Evolutionary conservation across 1,140 invertebrate species (phyloP).

Genomic region (Aplysia californica): DNA sequence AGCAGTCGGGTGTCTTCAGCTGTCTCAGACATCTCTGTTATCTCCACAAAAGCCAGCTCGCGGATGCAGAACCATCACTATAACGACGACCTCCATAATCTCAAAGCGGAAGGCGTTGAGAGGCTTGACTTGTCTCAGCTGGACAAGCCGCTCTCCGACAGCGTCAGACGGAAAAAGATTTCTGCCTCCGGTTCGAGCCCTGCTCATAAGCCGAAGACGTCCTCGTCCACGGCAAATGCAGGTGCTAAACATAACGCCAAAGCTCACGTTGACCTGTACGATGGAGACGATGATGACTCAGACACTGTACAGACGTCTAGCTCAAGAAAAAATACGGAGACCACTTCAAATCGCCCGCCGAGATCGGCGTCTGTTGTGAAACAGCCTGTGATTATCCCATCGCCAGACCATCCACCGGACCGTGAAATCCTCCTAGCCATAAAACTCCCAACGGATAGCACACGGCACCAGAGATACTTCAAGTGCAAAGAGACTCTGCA

Average conservation of each 20-base stretch:
- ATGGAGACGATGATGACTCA: constrained; percentile 29
- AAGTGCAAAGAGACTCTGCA: constrained; percentile 19
- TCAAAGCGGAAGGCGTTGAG: not conserved
- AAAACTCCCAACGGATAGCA: constrained; percentile 32
- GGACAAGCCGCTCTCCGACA: not conserved
- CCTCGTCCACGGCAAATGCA: not conserved
- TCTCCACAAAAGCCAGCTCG: not conserved
- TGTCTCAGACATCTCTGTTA: not conserved
- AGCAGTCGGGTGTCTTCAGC: not conserved
- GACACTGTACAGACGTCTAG: not conserved
- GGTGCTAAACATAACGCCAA: not conserved
- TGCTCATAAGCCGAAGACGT: not conserved
- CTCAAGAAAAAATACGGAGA: not conserved
- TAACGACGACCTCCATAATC: not conserved
- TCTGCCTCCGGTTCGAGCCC: not conserved
- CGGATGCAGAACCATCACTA: not conserved
- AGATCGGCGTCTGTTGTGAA: not conserved
- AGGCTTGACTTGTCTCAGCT: constrained; percentile 17
- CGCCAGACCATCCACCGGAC: constrained; percentile 1
- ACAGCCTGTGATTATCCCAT: constrained; percentile 14
- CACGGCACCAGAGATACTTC: constrained; percentile 33
- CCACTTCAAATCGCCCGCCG: not conserved
- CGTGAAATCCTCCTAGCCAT: constrained; percentile 27
- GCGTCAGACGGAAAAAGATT: not conserved
- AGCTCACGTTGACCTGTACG: constrained; percentile 11